Evolutionary conservation across 2,888 invertebrate genomes (phyloP), one percentile per base, ranked within the genome.

Genomic region (Agapetus fuscipes): DNA sequence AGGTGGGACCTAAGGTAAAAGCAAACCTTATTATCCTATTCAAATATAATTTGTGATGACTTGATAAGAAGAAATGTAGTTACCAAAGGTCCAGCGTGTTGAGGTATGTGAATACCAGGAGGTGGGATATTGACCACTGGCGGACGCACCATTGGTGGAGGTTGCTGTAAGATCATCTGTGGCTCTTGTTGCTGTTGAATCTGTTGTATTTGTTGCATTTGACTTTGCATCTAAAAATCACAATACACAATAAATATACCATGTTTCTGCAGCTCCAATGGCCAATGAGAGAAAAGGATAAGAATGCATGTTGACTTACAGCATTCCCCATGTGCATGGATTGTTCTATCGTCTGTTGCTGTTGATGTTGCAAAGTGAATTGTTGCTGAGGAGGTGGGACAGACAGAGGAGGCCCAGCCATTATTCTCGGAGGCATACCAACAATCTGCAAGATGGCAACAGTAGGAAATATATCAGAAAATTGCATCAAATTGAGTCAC

Each of bases 31-130:
- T 3, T 27, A 27, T 27, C 9, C 20, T 9, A 20, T 20, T 20
- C 5, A 20, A 27, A 20, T n/a, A n/a, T n/a, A n/a, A n/a, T n/a
- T n/a, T n/a, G n/a, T n/a, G n/a, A n/a, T n/a, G n/a, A n/a, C n/a
- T n/a, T n/a, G n/a, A n/a, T n/a, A n/a, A n/a, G n/a, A n/a, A n/a
- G n/a, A n/a, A n/a, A n/a, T n/a, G n/a, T n/a, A n/a, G n/a, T n/a
- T n/a, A 47, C 48, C 45, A 48, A 26, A 10, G 48, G 44, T 12
- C 45, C 48, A 1, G 42, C 26, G 35, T 45, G 48, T 26, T 48
- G 45, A 3, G 48, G 48, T 29, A 48, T 48, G 35, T 48, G 48
- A 11, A 48, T 34, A 13, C 48, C 48, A 3, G 48, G 48, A 2
- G 48, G 48, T 10, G 48, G 48, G 7, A 48, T 48, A 30, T 29